Conservation (phyloP, 2,888 invertebrate genomes). For the Empis stercorea region DNA sequence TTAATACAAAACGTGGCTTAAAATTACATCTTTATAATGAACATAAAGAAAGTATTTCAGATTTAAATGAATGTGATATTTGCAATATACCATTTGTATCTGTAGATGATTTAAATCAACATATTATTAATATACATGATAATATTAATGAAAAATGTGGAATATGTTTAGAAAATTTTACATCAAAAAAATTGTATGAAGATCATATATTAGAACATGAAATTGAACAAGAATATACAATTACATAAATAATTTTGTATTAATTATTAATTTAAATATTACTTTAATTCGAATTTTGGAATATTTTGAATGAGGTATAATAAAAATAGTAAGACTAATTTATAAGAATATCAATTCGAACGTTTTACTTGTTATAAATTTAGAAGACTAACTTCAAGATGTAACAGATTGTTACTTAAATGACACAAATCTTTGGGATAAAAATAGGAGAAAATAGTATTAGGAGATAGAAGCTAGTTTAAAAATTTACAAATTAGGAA, state of each 20-base stretch:
- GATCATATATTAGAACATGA: constrained; percentile 19
- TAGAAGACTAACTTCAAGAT: too few relatives aligned
- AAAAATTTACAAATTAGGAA: too few relatives aligned
- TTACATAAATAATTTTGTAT: neutral
- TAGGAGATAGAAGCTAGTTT: too few relatives aligned
- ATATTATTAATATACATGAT: constrained; percentile 16
- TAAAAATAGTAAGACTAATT: too few relatives aligned
- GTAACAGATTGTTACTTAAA: too few relatives aligned
- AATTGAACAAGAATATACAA: constrained; percentile 5
- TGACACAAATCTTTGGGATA: too few relatives aligned
- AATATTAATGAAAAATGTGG: constrained; percentile 17
- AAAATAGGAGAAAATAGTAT: too few relatives aligned
- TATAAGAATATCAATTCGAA: too few relatives aligned
- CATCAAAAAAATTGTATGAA: constrained; percentile 17
- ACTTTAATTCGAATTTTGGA: too few relatives aligned
- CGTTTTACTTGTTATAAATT: too few relatives aligned
- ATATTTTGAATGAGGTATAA: too few relatives aligned
- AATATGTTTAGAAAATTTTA: constrained; percentile 15
- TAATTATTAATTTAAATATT: too few relatives aligned
- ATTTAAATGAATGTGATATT: constrained; percentile 18
- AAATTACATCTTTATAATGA: constrained; percentile 18
- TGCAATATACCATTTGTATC: constrained; percentile 17
- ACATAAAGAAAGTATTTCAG: constrained; percentile 17
- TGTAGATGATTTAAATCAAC: constrained; percentile 16
- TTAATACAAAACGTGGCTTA: constrained; percentile 17